A percentile compares a stretch with the other conserved stretches of the same genome.
Evolutionary conservation across 2,113 vertebrate species (phyloP).

Genomic region (Amblyornis subalaris): DNA sequence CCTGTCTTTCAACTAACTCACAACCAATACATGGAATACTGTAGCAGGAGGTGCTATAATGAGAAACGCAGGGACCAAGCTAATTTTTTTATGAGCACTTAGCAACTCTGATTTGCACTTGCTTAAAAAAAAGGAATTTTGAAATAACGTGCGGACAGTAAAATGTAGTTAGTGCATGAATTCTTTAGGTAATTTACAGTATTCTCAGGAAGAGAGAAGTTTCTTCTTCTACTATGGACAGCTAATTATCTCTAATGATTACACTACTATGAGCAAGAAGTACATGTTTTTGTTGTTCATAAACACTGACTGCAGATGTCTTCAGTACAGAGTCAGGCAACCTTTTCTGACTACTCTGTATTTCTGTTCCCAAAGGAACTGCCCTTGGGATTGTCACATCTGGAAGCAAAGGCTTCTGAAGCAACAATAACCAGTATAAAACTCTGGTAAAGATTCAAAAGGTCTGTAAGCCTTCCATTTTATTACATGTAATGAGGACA

Average conservation of each 20-base stretch:
- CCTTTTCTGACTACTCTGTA: background rate
- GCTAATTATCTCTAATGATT: background rate
- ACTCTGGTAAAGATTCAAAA: background rate
- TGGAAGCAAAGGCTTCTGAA: background rate
- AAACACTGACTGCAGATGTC: background rate
- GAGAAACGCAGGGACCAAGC: background rate
- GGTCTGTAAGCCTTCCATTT: background rate
- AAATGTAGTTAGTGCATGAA: background rate
- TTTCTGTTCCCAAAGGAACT: background rate
- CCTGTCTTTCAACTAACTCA: background rate
- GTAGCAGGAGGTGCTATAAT: background rate
- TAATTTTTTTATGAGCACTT: background rate
- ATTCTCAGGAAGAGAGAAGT: background rate
- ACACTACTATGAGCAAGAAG: background rate
- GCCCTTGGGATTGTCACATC: background rate
- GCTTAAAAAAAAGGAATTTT: background rate
- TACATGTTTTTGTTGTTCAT: background rate
- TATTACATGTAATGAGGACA: background rate
- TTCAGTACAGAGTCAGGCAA: background rate
- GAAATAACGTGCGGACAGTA: background rate
- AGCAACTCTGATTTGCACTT: background rate
- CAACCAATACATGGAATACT: background rate
- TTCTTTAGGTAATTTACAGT: background rate
- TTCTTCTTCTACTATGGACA: background rate
- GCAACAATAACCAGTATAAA: background rate